Percentiles rank a stretch among this genome's conserved stretches.
phyloP scores from a whole-genome alignment of 2,113 vertebrate genomes.

The Dromiciops gliroides region DNA sequence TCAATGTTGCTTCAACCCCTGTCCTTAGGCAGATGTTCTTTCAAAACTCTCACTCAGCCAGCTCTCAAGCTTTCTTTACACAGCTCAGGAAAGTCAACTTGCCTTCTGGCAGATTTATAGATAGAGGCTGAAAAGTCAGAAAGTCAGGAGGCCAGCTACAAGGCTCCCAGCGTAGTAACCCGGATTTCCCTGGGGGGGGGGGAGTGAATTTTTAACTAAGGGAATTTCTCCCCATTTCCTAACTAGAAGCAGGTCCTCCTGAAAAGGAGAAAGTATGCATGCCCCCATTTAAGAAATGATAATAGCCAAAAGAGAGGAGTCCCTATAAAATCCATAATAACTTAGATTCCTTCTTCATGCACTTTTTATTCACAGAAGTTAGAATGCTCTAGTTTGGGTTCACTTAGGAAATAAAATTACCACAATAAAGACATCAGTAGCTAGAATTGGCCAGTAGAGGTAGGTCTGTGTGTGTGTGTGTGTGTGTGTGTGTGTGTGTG shows the following conservation, averaged over 20 bases:
- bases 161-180: constrained; percentile 70
- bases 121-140: constrained; percentile 55
- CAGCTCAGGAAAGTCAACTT: constrained; percentile 7
- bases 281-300: neutral
- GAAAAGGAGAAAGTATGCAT: neutral
- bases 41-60: constrained; percentile 64
- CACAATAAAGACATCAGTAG: neutral
- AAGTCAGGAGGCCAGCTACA: constrained; percentile 42
- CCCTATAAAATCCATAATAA: neutral
- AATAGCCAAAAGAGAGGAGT: neutral
- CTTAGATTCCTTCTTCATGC: neutral
- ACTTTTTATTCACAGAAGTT: neutral
- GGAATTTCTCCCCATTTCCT: neutral
- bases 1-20: constrained; percentile 47
- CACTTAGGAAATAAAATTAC: neutral
- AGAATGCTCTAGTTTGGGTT: constrained; percentile 9
- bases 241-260: accelerated
- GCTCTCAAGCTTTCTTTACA: constrained; percentile 52
- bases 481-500: neutral
- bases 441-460: neutral
- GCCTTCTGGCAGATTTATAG: constrained; percentile 52
- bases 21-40: constrained; percentile 33
- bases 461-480: neutral
- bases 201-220: constrained; percentile 69
- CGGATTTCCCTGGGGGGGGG: constrained; percentile 71